phyloP scores from a whole-genome alignment of 2,797 vertebrate genomes.

The Anableps anableps region DNA sequence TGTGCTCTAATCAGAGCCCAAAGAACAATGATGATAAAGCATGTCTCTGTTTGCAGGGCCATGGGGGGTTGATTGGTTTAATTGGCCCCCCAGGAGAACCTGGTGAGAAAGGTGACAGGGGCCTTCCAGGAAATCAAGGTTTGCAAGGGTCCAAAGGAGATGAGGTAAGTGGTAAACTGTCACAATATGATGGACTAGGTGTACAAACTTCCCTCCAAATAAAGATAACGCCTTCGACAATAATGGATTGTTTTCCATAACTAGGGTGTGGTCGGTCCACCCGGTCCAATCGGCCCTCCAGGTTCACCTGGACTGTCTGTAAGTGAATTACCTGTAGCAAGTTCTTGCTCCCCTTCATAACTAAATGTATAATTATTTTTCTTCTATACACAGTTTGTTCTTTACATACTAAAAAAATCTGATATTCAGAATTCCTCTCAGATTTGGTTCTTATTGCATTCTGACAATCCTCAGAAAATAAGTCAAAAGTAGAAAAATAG shows the following conservation, averaged over 20 bases:
- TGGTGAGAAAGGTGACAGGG: constrained; percentile 94
- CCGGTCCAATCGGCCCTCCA: constrained; percentile 86
- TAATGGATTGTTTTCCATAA: constrained; percentile 31
- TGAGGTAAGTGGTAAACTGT: constrained; percentile 67
- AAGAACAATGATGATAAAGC: constrained; percentile 21
- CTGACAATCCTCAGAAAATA: not conserved
- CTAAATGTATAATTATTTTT: not conserved
- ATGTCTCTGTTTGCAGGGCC: constrained; percentile 82
- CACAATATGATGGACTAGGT: not conserved
- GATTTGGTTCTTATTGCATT: not conserved
- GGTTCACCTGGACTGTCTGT: constrained; percentile 86
- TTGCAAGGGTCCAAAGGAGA: constrained; percentile 88
- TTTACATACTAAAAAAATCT: not conserved
- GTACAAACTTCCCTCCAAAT: not conserved
- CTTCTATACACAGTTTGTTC: not conserved
- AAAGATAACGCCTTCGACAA: constrained; percentile 13
- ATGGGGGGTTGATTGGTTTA: constrained; percentile 89
- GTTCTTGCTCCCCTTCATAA: not conserved
- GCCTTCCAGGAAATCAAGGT: constrained; percentile 88
- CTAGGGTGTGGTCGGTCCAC: constrained; percentile 82
- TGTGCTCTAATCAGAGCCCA: constrained; percentile 4
- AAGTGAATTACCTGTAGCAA: constrained; percentile 64
- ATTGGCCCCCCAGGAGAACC: constrained; percentile 90
- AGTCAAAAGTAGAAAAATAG: not conserved
- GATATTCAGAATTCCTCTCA: not conserved